Evolutionary conservation across 2,113 vertebrate species (phyloP).

Genomic region (Corythaeola cristata): DNA sequence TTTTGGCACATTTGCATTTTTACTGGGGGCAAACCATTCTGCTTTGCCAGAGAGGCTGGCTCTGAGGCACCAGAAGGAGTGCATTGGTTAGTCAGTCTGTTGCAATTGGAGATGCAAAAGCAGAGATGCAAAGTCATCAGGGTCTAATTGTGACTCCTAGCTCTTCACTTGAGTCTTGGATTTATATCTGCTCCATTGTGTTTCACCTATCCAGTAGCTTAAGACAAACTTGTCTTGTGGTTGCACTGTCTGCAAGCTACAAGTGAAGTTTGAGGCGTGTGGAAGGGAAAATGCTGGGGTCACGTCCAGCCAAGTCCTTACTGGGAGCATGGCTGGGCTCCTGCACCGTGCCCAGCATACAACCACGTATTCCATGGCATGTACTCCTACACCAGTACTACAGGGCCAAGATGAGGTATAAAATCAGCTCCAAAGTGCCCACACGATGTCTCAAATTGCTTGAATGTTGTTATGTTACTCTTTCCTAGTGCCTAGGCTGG

Average conservation of each 20-base stretch:
- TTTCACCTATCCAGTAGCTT: background rate
- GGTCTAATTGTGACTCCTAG: background rate
- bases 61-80: background rate
- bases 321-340: background rate
- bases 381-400: background rate
- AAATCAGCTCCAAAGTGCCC: background rate
- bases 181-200: background rate
- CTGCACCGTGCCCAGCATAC: background rate
- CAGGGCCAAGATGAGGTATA: background rate
- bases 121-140: background rate
- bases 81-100: background rate
- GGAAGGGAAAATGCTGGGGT: background rate
- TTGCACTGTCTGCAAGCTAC: background rate
- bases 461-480: background rate
- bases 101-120: background rate
- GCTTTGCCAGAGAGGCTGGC: background rate
- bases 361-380: accelerated
- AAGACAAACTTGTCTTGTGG: background rate
- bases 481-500: background rate
- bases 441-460: accelerated
- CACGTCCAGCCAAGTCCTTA: accelerated
- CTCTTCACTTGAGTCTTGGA: background rate
- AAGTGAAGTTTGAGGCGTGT: background rate
- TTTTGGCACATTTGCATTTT: background rate
- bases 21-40: background rate